phyloP scores from a whole-genome alignment of 1,140 invertebrate genomes.

The Heliconius congener region DNA sequence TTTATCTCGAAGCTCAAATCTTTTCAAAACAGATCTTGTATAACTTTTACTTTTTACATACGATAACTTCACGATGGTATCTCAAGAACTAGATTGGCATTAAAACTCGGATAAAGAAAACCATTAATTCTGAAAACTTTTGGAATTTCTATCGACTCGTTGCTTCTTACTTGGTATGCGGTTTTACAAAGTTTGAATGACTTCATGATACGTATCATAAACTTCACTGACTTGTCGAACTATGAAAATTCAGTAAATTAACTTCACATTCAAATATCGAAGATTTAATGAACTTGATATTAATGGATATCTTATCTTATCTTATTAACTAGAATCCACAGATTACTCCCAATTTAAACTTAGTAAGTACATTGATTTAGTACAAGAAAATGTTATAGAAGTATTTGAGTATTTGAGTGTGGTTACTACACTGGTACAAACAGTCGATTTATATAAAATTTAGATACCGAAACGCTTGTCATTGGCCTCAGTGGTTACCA shows the following conservation, averaged over 20 bases:
- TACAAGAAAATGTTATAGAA: not conserved
- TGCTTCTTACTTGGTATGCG: slow-evolving; percentile 34
- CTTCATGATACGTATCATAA: slow-evolving; percentile 37
- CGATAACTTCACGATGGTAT: slow-evolving; percentile 17
- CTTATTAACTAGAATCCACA: not conserved
- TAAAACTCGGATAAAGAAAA: slow-evolving; percentile 34
- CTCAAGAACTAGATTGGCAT: slow-evolving; percentile 29
- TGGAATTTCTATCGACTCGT: slow-evolving; percentile 26
- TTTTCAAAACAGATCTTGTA: slow-evolving; percentile 2
- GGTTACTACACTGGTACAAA: not conserved
- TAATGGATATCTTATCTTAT: not conserved
- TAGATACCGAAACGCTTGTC: slow-evolving; percentile 9
- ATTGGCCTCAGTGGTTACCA: slow-evolving; percentile 4
- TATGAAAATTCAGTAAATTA: slow-evolving; percentile 23
- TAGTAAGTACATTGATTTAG: not conserved
- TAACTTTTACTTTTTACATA: slow-evolving; percentile 18
- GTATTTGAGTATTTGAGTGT: not conserved
- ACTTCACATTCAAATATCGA: slow-evolving; percentile 9
- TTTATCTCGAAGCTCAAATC: not conserved
- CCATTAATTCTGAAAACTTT: slow-evolving; percentile 30
- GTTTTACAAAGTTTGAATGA: slow-evolving; percentile 42
- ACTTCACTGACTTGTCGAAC: slow-evolving; percentile 33
- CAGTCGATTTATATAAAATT: not conserved
- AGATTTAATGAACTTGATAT: not conserved
- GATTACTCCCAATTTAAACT: not conserved